Conservation (phyloP, 2,797 vertebrate genomes). For the Sebastes flavidus region DNA sequence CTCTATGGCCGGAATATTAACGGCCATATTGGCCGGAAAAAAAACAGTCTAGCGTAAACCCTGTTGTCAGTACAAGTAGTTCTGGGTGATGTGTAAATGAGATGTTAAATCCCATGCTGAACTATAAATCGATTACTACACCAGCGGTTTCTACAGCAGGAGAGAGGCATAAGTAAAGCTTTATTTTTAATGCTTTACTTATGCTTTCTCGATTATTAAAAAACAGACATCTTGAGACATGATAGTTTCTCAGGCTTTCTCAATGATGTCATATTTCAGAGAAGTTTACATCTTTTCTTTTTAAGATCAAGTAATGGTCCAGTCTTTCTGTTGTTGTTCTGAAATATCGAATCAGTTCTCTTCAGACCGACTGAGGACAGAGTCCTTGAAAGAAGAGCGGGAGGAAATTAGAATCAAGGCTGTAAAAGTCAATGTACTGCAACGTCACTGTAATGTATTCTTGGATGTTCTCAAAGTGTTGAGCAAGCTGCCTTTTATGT, state of each 20-base stretch:
- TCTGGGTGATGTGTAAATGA: not conserved
- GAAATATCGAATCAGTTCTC: not conserved
- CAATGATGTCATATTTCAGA: not conserved
- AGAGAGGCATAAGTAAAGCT: not conserved
- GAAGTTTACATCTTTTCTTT: not conserved
- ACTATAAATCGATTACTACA: not conserved
- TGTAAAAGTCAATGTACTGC: conserved; percentile 25
- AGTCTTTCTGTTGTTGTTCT: not conserved
- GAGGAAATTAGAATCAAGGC: conserved; percentile 12
- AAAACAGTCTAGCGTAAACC: not conserved
- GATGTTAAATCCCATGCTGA: not conserved
- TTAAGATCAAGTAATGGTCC: not conserved
- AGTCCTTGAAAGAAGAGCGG: conserved; percentile 9
- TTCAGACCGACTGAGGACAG: not conserved
- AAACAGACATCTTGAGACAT: not conserved
- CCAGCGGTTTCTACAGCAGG: not conserved
- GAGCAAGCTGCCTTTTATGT: not conserved
- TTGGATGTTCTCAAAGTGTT: not conserved
- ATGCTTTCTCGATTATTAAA: not conserved
- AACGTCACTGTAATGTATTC: not conserved
- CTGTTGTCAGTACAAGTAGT: not conserved
- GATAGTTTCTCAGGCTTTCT: not conserved
- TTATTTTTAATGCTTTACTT: not conserved
- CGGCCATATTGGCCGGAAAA: too few species aligned
- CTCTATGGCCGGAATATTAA: too few species aligned